phyloP scores from a whole-genome alignment of 1,140 invertebrate species.

The Heliconius hewitsoni region DNA sequence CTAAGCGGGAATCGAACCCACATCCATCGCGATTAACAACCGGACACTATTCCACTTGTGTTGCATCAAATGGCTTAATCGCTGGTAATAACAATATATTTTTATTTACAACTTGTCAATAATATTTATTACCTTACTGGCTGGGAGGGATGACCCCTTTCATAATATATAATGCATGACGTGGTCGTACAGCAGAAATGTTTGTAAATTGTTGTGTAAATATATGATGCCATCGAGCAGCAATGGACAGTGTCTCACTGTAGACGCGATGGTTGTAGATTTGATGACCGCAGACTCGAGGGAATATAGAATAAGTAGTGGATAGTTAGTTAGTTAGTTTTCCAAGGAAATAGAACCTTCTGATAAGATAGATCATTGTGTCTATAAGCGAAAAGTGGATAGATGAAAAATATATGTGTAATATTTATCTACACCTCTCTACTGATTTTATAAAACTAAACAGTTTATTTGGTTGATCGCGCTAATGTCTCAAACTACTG shows the following conservation, averaged over 20 bases:
- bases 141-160: constrained; percentile 3
- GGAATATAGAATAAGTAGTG: too few relatives aligned
- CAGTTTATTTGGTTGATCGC: too few relatives aligned
- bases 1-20: too few relatives aligned
- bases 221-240: neutral
- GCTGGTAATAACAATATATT: neutral
- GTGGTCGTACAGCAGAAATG: neutral
- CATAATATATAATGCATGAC: neutral
- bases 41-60: neutral
- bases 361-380: too few relatives aligned
- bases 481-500: too few relatives aligned
- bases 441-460: too few relatives aligned
- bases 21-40: neutral
- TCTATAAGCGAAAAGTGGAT: too few relatives aligned
- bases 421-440: too few relatives aligned
- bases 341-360: too few relatives aligned
- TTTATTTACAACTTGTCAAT: neutral
- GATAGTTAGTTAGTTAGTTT: neutral
- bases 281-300: neutral
- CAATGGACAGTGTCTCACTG: neutral
- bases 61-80: neutral
- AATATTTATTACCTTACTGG: neutral
- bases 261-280: neutral
- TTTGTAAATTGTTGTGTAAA: constrained; percentile 11
- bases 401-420: too few relatives aligned